Base-by-base conservation (phyloP, 2,113 vertebrate species). In the Microtus ochrogaster region DNA sequence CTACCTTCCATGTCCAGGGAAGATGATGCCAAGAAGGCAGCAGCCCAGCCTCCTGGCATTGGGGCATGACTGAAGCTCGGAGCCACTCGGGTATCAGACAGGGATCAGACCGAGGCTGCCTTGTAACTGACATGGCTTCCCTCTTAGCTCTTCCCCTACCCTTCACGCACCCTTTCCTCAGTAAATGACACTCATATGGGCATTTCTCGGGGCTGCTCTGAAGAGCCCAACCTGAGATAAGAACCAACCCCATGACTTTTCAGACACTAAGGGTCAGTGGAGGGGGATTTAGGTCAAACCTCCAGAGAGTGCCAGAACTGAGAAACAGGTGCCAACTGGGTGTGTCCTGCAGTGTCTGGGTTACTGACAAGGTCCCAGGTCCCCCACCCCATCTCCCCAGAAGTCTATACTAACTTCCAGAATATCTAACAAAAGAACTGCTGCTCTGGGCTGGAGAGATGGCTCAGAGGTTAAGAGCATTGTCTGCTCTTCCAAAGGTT, bases 41-140 rank as follows among this genome's bases (percentile, higher is more conserved):
- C n/a, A 41, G 14, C 16, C 52, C 28, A 24, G 41, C 47, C 24
- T 28, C 14, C 1, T 66, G 5, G 1, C 19, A 9, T 39, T 49
- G 44, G 61, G 82, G 11, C 17, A 1, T 2, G 17, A 7, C 3
- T 16, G 47, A 44, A 8, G 0, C 19, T 72, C 70, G 58, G 77
- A 78, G n/a, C 4, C 47, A 26, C 17, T 8, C 8, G 7, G 55
- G 44, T 55, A 33, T 14, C 22, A 11, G 47, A 44, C 26, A 14
- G 66, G 55, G 16, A 19, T 55, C 55, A 55, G 55, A 26, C 14
- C 16, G 52, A 16, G 14, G 28, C 28, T 30, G 26, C 39, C 13
- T n/a, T 11, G 0, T 13, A 1, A 8, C 82, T 11, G 13, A 13
- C 19, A 28, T 7, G 0, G 3, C 14, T 72, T 65, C 26, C 63